A percentile compares a stretch with the other conserved stretches of the same genome.
phyloP scores from a whole-genome alignment of 2,113 vertebrate genomes.

The Calidris pygmaea region DNA sequence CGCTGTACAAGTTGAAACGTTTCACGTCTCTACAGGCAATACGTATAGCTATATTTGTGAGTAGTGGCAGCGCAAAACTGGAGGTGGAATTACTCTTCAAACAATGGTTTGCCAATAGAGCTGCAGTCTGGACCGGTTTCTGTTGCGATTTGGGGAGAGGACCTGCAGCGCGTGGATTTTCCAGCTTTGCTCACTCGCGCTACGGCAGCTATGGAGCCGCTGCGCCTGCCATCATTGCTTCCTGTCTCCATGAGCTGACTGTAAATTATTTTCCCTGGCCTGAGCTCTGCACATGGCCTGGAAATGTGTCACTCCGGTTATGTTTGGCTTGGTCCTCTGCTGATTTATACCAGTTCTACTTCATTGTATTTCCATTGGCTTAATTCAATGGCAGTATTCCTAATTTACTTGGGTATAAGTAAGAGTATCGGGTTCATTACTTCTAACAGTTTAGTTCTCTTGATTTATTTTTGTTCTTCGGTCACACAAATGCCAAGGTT shows the following conservation, averaged over 20 bases:
- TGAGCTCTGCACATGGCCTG: constrained; percentile 18
- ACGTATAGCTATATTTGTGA: background rate
- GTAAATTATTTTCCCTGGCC: constrained; percentile 41
- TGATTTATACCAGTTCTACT: constrained; percentile 34
- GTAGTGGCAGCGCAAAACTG: background rate
- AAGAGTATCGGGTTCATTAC: background rate
- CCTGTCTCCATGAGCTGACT: constrained; percentile 41
- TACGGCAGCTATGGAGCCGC: background rate
- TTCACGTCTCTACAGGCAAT: background rate
- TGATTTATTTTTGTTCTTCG: constrained; percentile 39
- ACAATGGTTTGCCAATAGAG: background rate
- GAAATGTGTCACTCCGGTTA: constrained; percentile 17
- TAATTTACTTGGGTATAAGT: constrained; percentile 7
- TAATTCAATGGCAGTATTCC: constrained; percentile 22
- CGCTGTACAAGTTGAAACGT: background rate
- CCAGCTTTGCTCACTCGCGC: background rate
- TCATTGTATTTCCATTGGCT: constrained; percentile 32
- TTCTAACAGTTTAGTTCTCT: constrained; percentile 16
- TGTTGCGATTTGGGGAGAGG: background rate
- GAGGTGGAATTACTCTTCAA: background rate
- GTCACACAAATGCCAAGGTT: constrained; percentile 4
- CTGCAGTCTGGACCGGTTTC: background rate
- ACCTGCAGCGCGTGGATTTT: background rate
- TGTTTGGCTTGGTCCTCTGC: constrained; percentile 15
- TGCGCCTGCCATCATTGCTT: constrained; percentile 30